Evolutionary conservation across 2,797 vertebrate genomes (phyloP).

Genomic region (Gallinago stenura): DNA sequence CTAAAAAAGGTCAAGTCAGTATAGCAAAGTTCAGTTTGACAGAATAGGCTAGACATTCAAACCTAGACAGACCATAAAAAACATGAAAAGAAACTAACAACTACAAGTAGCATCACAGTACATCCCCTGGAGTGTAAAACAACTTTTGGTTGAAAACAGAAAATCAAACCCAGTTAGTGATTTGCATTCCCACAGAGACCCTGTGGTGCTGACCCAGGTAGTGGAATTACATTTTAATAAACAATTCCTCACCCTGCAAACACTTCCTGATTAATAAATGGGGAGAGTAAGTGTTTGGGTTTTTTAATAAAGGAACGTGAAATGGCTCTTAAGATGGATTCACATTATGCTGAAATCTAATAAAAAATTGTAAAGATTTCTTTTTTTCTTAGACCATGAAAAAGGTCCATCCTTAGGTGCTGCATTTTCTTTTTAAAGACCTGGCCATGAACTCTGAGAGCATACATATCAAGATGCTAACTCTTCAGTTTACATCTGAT

Average conservation of each 20-base stretch:
- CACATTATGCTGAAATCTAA: background rate
- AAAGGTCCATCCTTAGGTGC: background rate
- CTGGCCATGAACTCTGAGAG: background rate
- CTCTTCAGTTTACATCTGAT: background rate
- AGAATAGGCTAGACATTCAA: background rate
- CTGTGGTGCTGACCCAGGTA: background rate
- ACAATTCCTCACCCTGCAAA: background rate
- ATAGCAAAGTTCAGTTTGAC: constrained; percentile 33
- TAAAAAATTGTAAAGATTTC: background rate
- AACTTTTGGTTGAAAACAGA: background rate
- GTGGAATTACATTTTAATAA: background rate
- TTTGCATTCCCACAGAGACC: background rate
- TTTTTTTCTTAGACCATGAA: background rate
- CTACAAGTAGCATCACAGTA: background rate
- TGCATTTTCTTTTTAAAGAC: background rate
- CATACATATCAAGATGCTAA: background rate
- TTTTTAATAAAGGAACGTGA: background rate
- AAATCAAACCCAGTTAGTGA: background rate
- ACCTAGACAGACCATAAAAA: background rate
- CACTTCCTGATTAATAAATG: background rate
- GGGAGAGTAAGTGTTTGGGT: background rate
- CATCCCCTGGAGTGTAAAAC: background rate
- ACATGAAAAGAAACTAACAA: background rate
- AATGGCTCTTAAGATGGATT: background rate
- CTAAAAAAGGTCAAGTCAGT: constrained; percentile 55